Percentiles rank a stretch among this genome's conserved stretches.
Evolutionary conservation across 2,888 invertebrate genomes (phyloP).

Genomic region (Catotricha subobsoleta): DNA sequence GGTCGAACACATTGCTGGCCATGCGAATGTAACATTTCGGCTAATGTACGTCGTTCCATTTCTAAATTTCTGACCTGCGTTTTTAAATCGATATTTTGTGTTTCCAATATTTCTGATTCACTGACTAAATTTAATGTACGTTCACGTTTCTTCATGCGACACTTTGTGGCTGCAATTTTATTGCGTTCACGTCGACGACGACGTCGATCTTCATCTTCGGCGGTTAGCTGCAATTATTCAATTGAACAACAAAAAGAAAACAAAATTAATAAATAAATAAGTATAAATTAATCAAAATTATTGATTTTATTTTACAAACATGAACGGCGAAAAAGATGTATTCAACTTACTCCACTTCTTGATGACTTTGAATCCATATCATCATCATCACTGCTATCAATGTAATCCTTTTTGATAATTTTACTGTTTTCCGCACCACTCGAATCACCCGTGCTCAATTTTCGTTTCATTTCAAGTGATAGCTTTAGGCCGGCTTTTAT

Average conservation of each 20-base stretch:
- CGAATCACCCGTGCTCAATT: constrained; percentile 48
- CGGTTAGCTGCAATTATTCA: constrained; percentile 48
- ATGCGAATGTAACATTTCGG: constrained; percentile 63
- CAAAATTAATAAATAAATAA: not conserved
- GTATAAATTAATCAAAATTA: not conserved
- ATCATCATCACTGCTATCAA: constrained; percentile 12
- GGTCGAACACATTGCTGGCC: constrained; percentile 45
- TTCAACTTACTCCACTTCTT: constrained; percentile 32
- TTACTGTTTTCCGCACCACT: constrained; percentile 23
- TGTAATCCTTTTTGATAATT: constrained; percentile 3
- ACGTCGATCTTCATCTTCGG: constrained; percentile 79
- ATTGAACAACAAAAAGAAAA: not conserved
- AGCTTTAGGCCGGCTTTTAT: constrained; percentile 82
- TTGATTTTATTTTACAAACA: constrained; percentile 11
- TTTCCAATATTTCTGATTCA: constrained; percentile 71
- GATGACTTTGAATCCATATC: constrained; percentile 37
- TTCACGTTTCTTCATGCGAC: constrained; percentile 83
- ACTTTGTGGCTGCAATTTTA: constrained; percentile 88
- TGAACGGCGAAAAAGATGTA: not conserved
- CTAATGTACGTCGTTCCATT: constrained; percentile 55
- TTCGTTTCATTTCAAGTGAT: constrained; percentile 75
- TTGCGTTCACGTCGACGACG: constrained; percentile 74
- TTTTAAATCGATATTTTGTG: constrained; percentile 69
- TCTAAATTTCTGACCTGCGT: constrained; percentile 66
- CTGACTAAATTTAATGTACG: constrained; percentile 68